These are phyloP conservation scores for Caretta caretta DNA, from an alignment of 2,113 vertebrate species.

Conservation along the genomic window DNA sequence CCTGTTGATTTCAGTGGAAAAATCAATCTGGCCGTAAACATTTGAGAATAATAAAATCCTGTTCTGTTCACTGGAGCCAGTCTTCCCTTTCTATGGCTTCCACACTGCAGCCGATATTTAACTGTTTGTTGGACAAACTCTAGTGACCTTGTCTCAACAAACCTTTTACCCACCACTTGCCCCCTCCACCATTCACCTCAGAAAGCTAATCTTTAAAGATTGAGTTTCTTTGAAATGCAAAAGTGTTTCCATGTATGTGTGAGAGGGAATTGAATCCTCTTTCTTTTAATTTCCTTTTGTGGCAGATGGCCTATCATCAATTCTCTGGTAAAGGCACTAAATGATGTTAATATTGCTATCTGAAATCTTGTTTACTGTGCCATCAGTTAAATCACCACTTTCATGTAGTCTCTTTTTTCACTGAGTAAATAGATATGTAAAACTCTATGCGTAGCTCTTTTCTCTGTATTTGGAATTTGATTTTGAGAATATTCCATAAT, in stretches of 20 bases:
- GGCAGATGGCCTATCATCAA: not conserved
- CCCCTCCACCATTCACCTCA: not conserved
- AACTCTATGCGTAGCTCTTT: not conserved
- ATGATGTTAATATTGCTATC: not conserved
- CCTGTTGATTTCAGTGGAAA: not conserved
- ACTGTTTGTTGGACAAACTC: not conserved
- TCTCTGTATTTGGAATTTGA: not conserved
- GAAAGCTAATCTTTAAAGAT: not conserved
- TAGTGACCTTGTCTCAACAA: not conserved
- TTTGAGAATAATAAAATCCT: not conserved
- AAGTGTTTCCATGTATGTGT: not conserved
- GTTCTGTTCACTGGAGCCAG: not conserved
- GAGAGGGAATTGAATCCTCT: not conserved
- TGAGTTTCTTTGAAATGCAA: not conserved
- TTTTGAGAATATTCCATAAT: not conserved
- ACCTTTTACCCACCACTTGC: not conserved
- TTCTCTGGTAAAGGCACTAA: conserved; percentile 8
- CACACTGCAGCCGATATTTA: fast-evolving
- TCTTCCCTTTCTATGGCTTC: not conserved
- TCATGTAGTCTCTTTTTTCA: not conserved
- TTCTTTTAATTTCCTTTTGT: not conserved
- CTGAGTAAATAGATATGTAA: not conserved
- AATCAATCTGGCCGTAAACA: not conserved
- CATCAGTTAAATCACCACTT: not conserved
- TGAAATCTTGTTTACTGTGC: not conserved